Evolutionary conservation across 2,797 vertebrate species (phyloP).

Genomic region (Tragopan temminckii): DNA sequence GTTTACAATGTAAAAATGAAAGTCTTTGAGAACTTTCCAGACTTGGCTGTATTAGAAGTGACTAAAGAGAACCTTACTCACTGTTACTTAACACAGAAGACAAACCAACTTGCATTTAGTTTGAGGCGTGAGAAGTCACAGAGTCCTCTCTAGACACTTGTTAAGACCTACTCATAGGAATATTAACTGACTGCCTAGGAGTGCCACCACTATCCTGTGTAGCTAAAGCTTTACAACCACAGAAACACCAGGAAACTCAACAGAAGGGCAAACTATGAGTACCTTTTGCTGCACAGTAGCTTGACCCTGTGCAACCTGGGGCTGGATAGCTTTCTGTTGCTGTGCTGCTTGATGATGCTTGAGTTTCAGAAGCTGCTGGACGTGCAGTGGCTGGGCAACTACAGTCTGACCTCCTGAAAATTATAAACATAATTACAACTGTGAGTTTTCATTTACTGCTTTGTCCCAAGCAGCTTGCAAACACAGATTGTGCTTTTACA

Average conservation of each 20-base stretch:
- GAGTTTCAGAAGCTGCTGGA: slow-evolving; percentile 85
- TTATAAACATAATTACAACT: not conserved
- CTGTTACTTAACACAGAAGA: not conserved
- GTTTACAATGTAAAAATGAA: not conserved
- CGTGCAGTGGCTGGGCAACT: slow-evolving; percentile 86
- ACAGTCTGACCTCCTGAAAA: slow-evolving; percentile 86
- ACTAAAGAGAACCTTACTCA: not conserved
- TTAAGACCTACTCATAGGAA: not conserved
- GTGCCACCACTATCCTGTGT: not conserved
- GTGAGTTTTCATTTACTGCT: not conserved
- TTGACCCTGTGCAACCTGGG: slow-evolving; percentile 85
- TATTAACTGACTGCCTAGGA: not conserved
- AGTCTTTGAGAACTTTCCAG: not conserved
- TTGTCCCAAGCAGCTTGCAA: not conserved
- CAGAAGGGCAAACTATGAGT: not conserved
- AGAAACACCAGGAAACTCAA: not conserved
- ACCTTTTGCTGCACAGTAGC: slow-evolving; percentile 92
- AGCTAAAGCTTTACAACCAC: not conserved
- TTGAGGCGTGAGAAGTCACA: not conserved
- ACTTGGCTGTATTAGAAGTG: not conserved
- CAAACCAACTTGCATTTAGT: not conserved
- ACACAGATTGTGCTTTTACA: slow-evolving; percentile 1
- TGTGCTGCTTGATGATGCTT: slow-evolving; percentile 88
- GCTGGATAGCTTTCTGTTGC: slow-evolving; percentile 90
- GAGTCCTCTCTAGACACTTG: accelerated